phyloP scores from a whole-genome alignment of 2,888 invertebrate genomes.

The Heliconius ismenius region DNA sequence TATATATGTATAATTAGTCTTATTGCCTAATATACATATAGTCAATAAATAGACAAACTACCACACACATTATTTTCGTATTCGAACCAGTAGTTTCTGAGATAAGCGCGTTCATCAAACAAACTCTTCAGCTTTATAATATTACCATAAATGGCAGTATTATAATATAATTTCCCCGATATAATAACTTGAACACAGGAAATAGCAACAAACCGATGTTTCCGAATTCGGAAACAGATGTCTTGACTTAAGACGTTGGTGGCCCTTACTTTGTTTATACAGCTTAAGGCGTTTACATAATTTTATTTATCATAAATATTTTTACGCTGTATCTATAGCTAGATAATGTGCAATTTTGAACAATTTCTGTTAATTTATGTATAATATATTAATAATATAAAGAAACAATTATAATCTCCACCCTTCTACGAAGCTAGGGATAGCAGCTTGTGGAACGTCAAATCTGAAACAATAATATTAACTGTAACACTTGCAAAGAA shows the following conservation, averaged over 20 bases:
- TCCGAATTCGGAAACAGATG: conserved; percentile 15
- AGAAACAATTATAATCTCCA: neutral
- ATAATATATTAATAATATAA: neutral
- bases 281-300: neutral
- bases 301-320: neutral
- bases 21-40: too few species aligned
- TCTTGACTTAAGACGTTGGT: neutral
- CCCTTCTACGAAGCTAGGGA: conserved; percentile 4
- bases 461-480: conserved; percentile 32
- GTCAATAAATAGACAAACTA: too few species aligned
- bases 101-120: too few species aligned
- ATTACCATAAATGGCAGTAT: neutral
- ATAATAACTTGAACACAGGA: conserved; percentile 5
- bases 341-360: too few species aligned
- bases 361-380: too few species aligned
- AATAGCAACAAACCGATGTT: conserved; percentile 11
- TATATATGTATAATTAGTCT: too few species aligned
- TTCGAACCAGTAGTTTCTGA: too few species aligned
- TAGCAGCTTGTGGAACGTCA: conserved; percentile 21
- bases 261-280: neutral
- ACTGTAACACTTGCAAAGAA: neutral
- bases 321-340: neutral
- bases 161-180: conserved; percentile 7
- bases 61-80: too few species aligned
- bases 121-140: too few species aligned